Conservation (phyloP, 2,888 invertebrate genomes). For the Cerastis leucographa region DNA sequence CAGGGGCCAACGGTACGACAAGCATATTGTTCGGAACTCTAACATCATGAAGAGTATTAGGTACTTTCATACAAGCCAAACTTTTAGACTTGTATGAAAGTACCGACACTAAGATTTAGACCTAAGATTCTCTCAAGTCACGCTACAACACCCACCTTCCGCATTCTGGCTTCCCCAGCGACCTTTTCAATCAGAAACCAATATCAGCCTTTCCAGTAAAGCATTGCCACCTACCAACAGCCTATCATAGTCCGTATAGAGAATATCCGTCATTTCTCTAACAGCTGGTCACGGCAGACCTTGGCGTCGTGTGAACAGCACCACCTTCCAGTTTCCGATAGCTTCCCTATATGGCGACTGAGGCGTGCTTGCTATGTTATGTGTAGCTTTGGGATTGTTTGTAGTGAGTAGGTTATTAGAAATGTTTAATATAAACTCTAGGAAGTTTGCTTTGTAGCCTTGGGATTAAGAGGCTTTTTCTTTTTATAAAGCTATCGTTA, state of each 20-base stretch:
- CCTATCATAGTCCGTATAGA: background rate
- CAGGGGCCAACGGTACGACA: too few species aligned
- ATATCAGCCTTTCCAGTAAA: background rate
- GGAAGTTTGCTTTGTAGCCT: background rate
- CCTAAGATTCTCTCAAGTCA: background rate
- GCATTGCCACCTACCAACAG: background rate
- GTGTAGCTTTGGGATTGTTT: conserved; percentile 12
- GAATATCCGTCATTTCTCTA: conserved; percentile 23
- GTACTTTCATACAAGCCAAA: too few species aligned
- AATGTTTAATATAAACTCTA: conserved; percentile 6
- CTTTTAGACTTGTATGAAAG: too few species aligned
- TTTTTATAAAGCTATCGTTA: background rate
- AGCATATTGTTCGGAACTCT: too few species aligned
- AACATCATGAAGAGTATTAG: too few species aligned
- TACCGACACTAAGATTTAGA: too few species aligned
- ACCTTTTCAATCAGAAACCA: background rate
- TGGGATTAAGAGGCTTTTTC: background rate
- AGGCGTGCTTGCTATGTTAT: conserved; percentile 37
- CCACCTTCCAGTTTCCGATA: conserved; percentile 55
- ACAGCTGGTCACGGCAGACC: conserved; percentile 46
- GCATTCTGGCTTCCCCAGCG: too few species aligned
- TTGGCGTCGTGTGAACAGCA: conserved; percentile 61
- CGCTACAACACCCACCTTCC: background rate
- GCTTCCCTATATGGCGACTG: conserved; percentile 60
- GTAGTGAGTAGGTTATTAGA: background rate